Evolutionary conservation across 53 echinoderm and acorn worm species (phyloP).

Genomic region (Echinarachnius parma): DNA sequence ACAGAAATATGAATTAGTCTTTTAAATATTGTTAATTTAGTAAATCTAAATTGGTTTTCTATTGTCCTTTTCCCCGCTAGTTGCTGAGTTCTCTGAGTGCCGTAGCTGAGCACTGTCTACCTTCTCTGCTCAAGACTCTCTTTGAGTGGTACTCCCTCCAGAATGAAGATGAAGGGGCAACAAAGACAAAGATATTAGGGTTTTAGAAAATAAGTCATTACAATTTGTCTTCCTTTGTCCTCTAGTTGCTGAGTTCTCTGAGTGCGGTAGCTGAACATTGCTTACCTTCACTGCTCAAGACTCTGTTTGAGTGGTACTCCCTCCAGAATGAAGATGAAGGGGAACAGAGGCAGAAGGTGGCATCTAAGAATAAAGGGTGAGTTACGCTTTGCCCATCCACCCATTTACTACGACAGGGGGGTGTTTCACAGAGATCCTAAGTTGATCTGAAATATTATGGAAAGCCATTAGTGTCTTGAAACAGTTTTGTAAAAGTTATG

Average conservation of each 20-base stretch:
- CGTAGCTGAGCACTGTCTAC: constrained; percentile 86
- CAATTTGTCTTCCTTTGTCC: too few species aligned
- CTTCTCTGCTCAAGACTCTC: constrained; percentile 73
- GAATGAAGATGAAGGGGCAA: constrained; percentile 67
- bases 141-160: constrained; percentile 93
- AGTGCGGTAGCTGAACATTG: constrained; percentile 99
- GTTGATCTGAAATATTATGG: too few species aligned
- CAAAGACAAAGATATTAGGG: too few species aligned
- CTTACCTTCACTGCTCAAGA: constrained; percentile 87
- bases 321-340: constrained; percentile 96
- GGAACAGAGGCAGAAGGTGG: constrained; percentile 63
- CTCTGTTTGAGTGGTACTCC: constrained; percentile 97
- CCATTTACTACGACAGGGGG: too few species aligned
- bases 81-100: constrained; percentile 86
- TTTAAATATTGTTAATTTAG: too few species aligned
- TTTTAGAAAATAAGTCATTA: too few species aligned
- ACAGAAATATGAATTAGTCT: too few species aligned
- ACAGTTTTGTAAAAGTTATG: too few species aligned
- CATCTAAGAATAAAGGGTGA: constrained; percentile 87
- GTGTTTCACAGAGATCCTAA: too few species aligned
- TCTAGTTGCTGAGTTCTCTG: constrained; percentile 87
- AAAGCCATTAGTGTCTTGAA: too few species aligned
- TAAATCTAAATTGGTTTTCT: too few species aligned
- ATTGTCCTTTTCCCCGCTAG: constrained; percentile 1
- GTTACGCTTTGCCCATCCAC: constrained; percentile 6